Conservation (phyloP, 2,113 vertebrate species). For the Andinoacara biseriatus region DNA sequence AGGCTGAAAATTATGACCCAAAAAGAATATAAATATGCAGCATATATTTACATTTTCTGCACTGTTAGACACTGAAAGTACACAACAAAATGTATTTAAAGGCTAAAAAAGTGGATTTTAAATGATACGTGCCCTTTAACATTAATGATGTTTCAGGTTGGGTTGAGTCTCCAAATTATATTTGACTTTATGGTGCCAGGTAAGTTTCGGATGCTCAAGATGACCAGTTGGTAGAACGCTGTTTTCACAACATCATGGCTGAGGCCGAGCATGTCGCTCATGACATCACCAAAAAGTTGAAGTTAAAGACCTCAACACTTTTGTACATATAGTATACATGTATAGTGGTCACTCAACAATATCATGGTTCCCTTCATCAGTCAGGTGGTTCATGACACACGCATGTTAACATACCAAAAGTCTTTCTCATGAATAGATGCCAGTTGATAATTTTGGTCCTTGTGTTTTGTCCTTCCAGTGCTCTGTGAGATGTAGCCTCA, state of each 20-base stretch:
- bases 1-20: too few species aligned
- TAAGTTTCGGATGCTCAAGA: background rate
- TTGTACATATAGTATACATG: too few species aligned
- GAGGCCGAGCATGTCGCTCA: background rate
- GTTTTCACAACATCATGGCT: background rate
- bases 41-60: too few species aligned
- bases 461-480: background rate
- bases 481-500: background rate
- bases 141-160: too few species aligned
- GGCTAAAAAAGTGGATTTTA: too few species aligned
- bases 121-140: too few species aligned
- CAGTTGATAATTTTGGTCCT: background rate
- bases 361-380: background rate
- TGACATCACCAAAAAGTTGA: background rate
- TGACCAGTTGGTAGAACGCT: background rate
- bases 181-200: background rate
- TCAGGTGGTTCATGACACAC: background rate
- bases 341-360: background rate
- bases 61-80: too few species aligned
- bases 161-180: too few species aligned
- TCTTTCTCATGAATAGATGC: background rate
- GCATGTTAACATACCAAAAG: background rate
- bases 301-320: too few species aligned
- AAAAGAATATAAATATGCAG: too few species aligned
- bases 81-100: too few species aligned